Conservation (phyloP, 2,113 vertebrate species). For the Trachemys scripta region DNA sequence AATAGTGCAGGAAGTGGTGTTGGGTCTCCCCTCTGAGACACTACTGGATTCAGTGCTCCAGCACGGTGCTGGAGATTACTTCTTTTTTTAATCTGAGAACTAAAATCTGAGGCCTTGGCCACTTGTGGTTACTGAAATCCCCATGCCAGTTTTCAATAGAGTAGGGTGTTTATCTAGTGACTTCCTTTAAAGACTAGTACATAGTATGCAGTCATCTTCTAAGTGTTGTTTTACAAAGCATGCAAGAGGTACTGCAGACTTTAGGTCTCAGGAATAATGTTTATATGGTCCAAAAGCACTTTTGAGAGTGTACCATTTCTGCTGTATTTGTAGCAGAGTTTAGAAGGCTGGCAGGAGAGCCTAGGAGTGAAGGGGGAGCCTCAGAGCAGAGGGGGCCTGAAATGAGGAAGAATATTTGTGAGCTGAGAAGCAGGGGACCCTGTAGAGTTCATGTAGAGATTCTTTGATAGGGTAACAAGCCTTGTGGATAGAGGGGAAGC, state of each 20-base stretch:
- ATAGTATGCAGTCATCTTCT: not conserved
- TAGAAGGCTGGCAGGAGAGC: not conserved
- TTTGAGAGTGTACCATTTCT: conserved; percentile 27
- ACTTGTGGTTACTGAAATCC: not conserved
- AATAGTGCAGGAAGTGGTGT: not conserved
- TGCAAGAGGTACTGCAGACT: not conserved
- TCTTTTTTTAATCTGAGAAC: not conserved
- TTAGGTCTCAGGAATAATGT: not conserved
- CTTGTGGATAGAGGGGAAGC: too few species aligned
- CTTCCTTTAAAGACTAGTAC: not conserved
- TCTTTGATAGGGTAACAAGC: too few species aligned
- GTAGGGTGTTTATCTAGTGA: not conserved
- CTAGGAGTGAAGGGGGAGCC: not conserved
- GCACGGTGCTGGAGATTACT: not conserved
- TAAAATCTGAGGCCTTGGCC: not conserved
- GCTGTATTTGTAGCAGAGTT: not conserved
- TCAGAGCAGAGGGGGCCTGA: not conserved
- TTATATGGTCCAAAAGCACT: not conserved
- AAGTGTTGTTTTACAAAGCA: not conserved
- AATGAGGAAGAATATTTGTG: not conserved
- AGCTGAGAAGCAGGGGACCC: not conserved
- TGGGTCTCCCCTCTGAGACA: not conserved
- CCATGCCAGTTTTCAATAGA: conserved; percentile 19
- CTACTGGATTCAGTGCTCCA: not conserved
- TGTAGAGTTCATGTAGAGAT: not conserved